phyloP scores from a whole-genome alignment of 1,140 invertebrate genomes.

The Anthonomus grandis region DNA sequence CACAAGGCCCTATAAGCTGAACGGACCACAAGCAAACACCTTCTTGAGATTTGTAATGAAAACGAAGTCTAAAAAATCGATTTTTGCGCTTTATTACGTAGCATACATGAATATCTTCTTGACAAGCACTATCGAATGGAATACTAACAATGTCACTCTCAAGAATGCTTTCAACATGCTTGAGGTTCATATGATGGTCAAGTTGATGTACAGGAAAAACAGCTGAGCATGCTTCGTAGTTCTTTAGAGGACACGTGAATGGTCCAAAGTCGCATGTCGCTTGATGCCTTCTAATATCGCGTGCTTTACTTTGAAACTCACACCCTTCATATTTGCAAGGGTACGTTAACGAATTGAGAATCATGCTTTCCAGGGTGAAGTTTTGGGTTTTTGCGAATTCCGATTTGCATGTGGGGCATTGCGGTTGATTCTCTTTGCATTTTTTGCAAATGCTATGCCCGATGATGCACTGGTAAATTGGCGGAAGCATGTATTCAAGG shows the following conservation, averaged over 20 bases:
- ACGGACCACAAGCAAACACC: conserved; percentile 16
- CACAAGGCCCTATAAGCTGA: conserved; percentile 22
- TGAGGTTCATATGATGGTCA: conserved; percentile 16
- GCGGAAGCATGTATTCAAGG: conserved; percentile 71
- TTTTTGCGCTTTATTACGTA: conserved; percentile 15
- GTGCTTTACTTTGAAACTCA: conserved; percentile 14
- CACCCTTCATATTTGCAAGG: conserved; percentile 28
- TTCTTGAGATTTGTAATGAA: conserved; percentile 4
- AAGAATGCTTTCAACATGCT: conserved; percentile 26
- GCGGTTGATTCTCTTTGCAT: conserved; percentile 62
- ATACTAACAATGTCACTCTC: conserved; percentile 20
- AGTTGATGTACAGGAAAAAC: conserved; percentile 8
- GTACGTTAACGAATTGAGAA: conserved; percentile 27
- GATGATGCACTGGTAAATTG: conserved; percentile 69
- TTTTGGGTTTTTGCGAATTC: conserved; percentile 69
- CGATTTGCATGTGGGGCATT: conserved; percentile 71
- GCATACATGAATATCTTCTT: conserved; percentile 18
- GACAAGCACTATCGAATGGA: conserved; percentile 11
- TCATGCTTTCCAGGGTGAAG: conserved; percentile 65
- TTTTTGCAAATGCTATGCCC: conserved; percentile 73
- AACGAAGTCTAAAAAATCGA: conserved; percentile 22
- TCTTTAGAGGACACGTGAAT: conserved; percentile 23
- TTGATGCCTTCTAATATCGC: conserved; percentile 26
- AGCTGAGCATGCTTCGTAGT: conserved; percentile 16
- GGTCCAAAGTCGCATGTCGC: conserved; percentile 20